A percentile compares a stretch with the other conserved stretches of the same genome.
Conservation (phyloP, 2,113 vertebrate species). For the Pseudolaguvia tuberculata region DNA sequence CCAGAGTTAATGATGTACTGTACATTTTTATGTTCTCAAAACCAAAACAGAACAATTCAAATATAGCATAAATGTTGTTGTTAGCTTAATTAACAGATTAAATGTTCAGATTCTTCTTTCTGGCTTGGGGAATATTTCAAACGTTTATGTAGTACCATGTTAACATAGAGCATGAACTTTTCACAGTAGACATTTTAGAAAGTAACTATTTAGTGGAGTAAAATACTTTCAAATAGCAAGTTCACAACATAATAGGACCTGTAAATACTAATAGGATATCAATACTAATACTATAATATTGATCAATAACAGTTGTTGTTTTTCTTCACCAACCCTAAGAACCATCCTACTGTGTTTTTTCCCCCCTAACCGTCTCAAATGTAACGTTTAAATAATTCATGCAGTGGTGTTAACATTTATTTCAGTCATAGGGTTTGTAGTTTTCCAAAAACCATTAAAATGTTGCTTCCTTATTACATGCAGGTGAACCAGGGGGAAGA, state of each 20-base stretch:
- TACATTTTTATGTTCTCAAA: no score
- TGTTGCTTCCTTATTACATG: background rate
- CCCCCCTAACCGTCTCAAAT: background rate
- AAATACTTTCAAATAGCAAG: background rate
- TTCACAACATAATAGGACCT: background rate
- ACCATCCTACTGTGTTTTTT: background rate
- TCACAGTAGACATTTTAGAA: no score
- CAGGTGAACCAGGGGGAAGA: background rate
- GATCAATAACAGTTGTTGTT: background rate
- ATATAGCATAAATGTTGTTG: background rate
- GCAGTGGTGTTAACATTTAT: background rate
- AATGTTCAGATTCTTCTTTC: no score
- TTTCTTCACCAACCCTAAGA: background rate
- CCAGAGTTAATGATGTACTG: no score
- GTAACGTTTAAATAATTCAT: constrained; percentile 5
- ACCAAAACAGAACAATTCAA: no score
- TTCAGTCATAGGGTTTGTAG: background rate
- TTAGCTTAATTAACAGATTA: background rate
- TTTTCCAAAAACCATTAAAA: background rate
- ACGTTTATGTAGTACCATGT: no score
- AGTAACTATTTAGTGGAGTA: no score
- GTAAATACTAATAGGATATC: no score
- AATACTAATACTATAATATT: no score
- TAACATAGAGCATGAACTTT: no score
- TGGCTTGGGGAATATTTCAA: no score